These are phyloP conservation scores for Atlantisia rogersi DNA, from an alignment of 2,113 vertebrate genomes.

Conservation along the genomic window DNA sequence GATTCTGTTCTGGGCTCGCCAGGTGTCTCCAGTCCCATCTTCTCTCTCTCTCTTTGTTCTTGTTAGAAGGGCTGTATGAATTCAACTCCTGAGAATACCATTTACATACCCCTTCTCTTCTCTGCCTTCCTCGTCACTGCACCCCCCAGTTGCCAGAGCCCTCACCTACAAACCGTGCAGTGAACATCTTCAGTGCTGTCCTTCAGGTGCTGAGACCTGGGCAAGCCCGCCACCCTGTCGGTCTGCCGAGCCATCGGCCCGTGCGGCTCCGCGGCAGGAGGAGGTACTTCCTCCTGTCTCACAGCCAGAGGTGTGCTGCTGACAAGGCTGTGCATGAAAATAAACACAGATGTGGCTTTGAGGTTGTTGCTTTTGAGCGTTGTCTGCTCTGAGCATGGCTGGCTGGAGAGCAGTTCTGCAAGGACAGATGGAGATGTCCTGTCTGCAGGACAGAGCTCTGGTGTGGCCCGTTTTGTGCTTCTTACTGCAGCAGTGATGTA, in stretches of 20 bases:
- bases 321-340: not conserved
- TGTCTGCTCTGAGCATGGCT: not conserved
- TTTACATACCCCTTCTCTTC: not conserved
- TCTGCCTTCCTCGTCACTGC: not conserved
- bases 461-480: not conserved
- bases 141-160: not conserved
- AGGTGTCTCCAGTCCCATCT: not conserved
- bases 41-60: not conserved
- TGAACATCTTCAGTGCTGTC: no score
- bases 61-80: not conserved
- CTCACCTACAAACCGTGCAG: not conserved
- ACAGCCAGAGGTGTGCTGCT: not conserved
- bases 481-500: not conserved
- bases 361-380: not conserved
- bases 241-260: not conserved
- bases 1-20: not conserved
- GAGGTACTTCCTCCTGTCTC: not conserved
- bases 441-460: not conserved
- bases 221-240: accelerated
- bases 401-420: not conserved
- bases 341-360: no score
- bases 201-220: not conserved
- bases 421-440: not conserved
- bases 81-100: not conserved
- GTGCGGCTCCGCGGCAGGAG: not conserved